Evolutionary conservation across 2,888 invertebrate genomes (phyloP).

Genomic region (Rhagonycha fulva): DNA sequence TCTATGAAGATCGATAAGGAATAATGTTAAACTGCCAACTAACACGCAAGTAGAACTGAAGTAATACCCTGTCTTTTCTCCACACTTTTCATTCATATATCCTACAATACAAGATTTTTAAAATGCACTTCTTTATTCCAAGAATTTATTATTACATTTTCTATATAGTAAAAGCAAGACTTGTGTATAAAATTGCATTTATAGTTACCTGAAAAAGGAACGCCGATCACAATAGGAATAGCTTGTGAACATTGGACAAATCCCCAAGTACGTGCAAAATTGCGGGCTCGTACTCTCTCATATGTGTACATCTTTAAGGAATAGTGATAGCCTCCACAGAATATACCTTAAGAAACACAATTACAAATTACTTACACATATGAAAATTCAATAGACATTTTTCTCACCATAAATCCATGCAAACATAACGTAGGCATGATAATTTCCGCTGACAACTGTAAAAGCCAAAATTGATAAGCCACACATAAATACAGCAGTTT

Average conservation of each 20-base stretch:
- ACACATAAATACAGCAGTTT: conserved; percentile 79
- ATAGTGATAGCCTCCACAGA: conserved; percentile 87
- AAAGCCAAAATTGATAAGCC: conserved; percentile 77
- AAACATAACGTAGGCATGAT: conserved; percentile 78
- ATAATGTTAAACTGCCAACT: conserved; percentile 75
- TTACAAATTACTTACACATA: neutral
- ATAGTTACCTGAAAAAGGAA: conserved; percentile 76
- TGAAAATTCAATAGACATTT: neutral
- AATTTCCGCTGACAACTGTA: conserved; percentile 76
- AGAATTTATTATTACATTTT: no score
- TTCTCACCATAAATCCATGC: conserved; percentile 76
- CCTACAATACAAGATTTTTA: conserved; percentile 57
- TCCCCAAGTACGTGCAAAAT: conserved; percentile 88
- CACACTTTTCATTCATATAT: conserved; percentile 78
- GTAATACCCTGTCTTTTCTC: conserved; percentile 81
- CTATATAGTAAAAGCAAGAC: no score
- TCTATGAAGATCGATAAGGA: conserved; percentile 80
- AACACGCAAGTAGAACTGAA: conserved; percentile 81
- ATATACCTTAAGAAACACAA: conserved; percentile 65
- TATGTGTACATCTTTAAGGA: conserved; percentile 89
- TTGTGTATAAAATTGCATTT: no score
- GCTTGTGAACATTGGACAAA: conserved; percentile 88
- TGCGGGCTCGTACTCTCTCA: conserved; percentile 81
- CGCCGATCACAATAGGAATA: conserved; percentile 82
- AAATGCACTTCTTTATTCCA: neutral